Evolutionary conservation across 2,888 invertebrate species (phyloP).

Genomic region (Papilio protenor): DNA sequence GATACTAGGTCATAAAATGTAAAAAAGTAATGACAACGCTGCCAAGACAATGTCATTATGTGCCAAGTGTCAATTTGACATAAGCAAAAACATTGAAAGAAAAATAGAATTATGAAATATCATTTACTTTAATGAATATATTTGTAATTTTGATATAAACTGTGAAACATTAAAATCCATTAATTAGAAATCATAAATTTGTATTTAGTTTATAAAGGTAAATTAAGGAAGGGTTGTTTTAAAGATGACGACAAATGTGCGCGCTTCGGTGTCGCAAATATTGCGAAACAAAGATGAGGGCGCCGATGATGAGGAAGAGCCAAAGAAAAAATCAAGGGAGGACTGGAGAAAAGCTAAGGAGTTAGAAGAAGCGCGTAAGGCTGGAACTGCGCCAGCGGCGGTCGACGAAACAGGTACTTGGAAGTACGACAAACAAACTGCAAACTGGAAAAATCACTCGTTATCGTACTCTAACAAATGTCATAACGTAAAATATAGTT

Average conservation of each 20-base stretch:
- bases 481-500: neutral
- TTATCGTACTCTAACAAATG: constrained; percentile 1
- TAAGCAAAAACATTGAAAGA: neutral
- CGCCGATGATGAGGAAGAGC: constrained; percentile 88
- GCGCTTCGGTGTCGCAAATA: constrained; percentile 89
- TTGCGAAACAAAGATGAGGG: constrained; percentile 86
- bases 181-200: neutral
- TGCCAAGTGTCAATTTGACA: neutral
- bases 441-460: neutral
- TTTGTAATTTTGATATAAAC: neutral
- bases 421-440: neutral
- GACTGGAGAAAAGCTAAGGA: constrained; percentile 99
- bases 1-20: neutral
- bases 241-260: constrained; percentile 68
- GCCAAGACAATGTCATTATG: neutral
- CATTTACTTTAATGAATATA: neutral
- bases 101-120: neutral
- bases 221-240: neutral
- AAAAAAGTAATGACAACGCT: neutral
- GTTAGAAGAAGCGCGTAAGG: constrained; percentile 98
- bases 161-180: neutral
- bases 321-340: constrained; percentile 94
- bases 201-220: neutral
- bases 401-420: constrained; percentile 88
- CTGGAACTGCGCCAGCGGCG: constrained; percentile 97